Evolutionary conservation across 2,797 vertebrate species (phyloP).

Genomic region (Craterocephalus amniculus): DNA sequence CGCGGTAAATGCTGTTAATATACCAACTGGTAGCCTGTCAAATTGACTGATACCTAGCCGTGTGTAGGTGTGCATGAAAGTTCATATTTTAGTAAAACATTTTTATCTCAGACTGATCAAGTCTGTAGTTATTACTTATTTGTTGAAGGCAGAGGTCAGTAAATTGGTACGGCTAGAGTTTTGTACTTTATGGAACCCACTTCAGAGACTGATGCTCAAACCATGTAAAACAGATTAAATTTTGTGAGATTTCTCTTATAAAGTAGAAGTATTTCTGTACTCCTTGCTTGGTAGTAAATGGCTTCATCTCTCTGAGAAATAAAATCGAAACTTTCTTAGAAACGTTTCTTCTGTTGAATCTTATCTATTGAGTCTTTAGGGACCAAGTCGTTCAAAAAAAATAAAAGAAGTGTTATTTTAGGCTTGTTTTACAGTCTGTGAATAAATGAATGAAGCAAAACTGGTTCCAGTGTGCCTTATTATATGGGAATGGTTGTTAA

Average conservation of each 20-base stretch:
- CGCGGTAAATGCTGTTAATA: constrained; percentile 70
- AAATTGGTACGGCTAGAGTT: constrained; percentile 66
- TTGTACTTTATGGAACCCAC: constrained; percentile 75
- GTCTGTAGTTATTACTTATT: constrained; percentile 62
- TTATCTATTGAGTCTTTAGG: constrained; percentile 76
- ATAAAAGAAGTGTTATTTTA: constrained; percentile 75
- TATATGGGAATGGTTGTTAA: constrained; percentile 32
- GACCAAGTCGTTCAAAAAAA: constrained; percentile 80
- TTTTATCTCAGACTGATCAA: constrained; percentile 58
- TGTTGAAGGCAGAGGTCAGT: constrained; percentile 61
- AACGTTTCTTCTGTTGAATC: constrained; percentile 73
- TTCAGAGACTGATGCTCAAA: constrained; percentile 71
- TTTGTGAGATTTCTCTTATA: constrained; percentile 75
- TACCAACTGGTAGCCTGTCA: constrained; percentile 78
- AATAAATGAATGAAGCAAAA: constrained; percentile 83
- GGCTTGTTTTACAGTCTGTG: constrained; percentile 81
- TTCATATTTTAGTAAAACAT: constrained; percentile 70
- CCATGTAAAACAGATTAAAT: constrained; percentile 60
- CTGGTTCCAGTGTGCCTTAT: constrained; percentile 35
- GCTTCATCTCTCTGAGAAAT: constrained; percentile 62
- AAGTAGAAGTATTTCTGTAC: constrained; percentile 78
- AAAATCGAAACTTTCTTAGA: constrained; percentile 70
- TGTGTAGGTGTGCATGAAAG: constrained; percentile 84
- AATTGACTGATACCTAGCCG: constrained; percentile 74
- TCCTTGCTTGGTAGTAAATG: constrained; percentile 78